Evolutionary conservation across 1,140 invertebrate genomes (phyloP).

Genomic region (Lucilia cuprina): DNA sequence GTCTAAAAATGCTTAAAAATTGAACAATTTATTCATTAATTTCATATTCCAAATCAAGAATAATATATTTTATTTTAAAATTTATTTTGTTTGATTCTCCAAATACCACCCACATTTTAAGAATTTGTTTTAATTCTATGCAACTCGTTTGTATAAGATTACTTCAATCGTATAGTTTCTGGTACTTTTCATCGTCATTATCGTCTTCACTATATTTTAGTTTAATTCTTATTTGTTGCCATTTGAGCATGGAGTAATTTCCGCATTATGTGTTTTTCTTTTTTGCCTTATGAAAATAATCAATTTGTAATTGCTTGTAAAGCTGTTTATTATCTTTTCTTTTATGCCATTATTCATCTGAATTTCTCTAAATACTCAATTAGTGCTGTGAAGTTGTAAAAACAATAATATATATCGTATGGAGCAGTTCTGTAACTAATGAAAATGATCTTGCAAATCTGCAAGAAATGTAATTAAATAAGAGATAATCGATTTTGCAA

Average conservation of each 20-base stretch:
- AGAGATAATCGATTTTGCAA: too few relatives aligned
- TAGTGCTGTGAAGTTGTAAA: neutral
- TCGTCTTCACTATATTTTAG: neutral
- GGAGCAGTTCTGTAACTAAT: too few relatives aligned
- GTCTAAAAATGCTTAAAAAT: too few relatives aligned
- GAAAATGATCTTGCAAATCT: too few relatives aligned
- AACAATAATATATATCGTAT: too few relatives aligned
- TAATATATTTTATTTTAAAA: too few relatives aligned
- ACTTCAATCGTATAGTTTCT: neutral
- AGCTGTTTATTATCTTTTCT: neutral
- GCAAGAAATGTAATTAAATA: too few relatives aligned
- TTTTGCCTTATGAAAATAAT: neutral
- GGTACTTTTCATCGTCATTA: neutral
- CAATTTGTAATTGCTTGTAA: conserved; percentile 17
- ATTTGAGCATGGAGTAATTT: neutral
- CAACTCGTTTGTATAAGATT: neutral
- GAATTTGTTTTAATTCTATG: neutral
- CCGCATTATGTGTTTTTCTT: neutral
- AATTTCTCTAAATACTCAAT: neutral
- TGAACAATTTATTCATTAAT: too few relatives aligned
- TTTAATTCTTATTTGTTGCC: neutral
- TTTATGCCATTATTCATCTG: neutral
- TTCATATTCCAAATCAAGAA: too few relatives aligned
- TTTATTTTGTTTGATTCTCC: neutral
- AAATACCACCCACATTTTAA: neutral